A percentile compares a stretch with the other conserved stretches of the same genome.
These are phyloP conservation scores for Megastigmus dorsalis DNA, from an alignment of 2,888 invertebrate species.

Conservation along the genomic window DNA sequence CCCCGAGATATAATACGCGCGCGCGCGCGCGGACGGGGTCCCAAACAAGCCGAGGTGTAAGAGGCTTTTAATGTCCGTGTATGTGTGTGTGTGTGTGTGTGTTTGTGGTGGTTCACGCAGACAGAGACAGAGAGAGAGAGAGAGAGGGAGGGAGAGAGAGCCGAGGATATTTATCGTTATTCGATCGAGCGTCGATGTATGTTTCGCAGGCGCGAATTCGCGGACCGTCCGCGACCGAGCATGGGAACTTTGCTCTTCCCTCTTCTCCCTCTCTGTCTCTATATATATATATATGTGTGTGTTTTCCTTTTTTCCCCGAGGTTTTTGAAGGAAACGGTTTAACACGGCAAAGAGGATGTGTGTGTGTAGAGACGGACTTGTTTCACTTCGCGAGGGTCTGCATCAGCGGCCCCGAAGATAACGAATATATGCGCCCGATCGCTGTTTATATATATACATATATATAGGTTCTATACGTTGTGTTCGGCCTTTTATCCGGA, in stretches of 20 bases:
- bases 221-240: too few species aligned
- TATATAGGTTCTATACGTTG: not conserved
- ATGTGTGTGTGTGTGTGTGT: too few species aligned
- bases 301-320: too few species aligned
- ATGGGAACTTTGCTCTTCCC: conserved; percentile 18
- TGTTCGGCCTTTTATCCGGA: conserved; percentile 14
- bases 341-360: conserved; percentile 7
- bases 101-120: too few species aligned
- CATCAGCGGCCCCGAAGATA: conserved; percentile 40
- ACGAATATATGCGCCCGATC: conserved; percentile 34
- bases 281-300: too few species aligned
- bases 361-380: conserved; percentile 38
- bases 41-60: conserved; percentile 68
- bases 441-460: not conserved
- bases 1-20: conserved; percentile 54
- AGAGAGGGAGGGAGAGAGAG: too few species aligned
- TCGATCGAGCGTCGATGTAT: conserved; percentile 58
- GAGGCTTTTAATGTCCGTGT: conserved; percentile 75
- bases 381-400: conserved; percentile 8
- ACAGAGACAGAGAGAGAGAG: too few species aligned
- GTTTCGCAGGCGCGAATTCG: conserved; percentile 34
- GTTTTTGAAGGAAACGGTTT: too few species aligned
- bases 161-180: conserved; percentile 69
- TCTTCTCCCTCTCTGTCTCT: not conserved
- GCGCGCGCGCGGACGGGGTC: conserved; percentile 37